Conservation (phyloP, 2,113 vertebrate genomes). For the Lycocorax pyrrhopterus region DNA sequence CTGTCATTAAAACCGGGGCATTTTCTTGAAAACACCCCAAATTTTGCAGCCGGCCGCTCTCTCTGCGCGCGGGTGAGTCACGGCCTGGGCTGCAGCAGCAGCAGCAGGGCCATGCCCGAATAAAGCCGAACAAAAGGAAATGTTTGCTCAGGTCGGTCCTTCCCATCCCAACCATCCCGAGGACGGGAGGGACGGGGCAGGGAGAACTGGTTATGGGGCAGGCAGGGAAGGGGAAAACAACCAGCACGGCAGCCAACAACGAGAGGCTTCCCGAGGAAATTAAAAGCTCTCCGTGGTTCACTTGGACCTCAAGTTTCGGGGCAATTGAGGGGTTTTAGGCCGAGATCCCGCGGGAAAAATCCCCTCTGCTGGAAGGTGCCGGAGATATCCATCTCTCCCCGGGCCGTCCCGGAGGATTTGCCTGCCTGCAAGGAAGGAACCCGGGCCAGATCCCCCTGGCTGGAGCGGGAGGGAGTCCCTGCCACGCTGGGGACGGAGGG, state of each 20-base stretch:
- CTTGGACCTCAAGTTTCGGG: neutral
- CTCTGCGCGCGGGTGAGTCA: neutral
- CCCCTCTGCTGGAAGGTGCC: accelerated
- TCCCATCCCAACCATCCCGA: neutral
- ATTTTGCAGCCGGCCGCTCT: neutral
- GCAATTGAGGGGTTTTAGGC: neutral
- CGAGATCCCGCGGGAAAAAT: neutral
- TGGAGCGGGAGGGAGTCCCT: neutral
- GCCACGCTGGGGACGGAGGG: accelerated
- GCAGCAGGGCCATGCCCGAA: neutral
- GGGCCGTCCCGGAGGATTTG: neutral
- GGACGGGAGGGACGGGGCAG: neutral
- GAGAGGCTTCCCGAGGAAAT: neutral
- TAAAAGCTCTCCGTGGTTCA: accelerated
- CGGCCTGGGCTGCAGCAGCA: neutral
- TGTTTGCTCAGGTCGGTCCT: constrained; percentile 2
- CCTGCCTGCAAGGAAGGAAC: neutral
- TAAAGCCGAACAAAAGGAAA: neutral
- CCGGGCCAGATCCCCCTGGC: accelerated
- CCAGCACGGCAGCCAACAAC: neutral
- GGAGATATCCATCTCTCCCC: neutral
- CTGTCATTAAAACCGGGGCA: neutral
- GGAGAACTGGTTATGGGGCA: constrained; percentile 50
- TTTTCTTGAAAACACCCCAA: constrained; percentile 39
- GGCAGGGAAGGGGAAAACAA: neutral